A percentile compares a stretch with the other conserved stretches of the same genome.
phyloP scores from a whole-genome alignment of 2,797 vertebrate genomes.

The Antrozous pallidus region DNA sequence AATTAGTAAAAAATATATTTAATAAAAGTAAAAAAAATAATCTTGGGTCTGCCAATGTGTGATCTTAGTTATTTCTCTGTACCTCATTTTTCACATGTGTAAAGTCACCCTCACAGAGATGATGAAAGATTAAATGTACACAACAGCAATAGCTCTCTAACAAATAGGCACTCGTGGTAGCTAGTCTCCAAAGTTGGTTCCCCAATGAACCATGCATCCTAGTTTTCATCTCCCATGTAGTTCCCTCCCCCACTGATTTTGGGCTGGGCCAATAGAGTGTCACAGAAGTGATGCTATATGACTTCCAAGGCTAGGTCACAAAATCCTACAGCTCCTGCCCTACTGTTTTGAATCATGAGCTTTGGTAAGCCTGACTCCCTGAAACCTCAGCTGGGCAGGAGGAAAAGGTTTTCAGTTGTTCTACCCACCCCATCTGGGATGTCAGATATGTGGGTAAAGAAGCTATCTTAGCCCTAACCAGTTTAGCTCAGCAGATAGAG shows the following conservation, averaged over 20 bases:
- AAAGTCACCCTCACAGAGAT: background rate
- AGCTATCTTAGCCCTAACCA: background rate
- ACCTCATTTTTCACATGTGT: background rate
- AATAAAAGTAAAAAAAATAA: background rate
- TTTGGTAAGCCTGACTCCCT: background rate
- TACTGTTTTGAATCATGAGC: background rate
- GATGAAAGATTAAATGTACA: background rate
- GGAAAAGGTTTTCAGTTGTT: background rate
- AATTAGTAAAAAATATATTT: too few species aligned
- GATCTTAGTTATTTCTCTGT: background rate
- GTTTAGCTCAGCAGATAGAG: too few species aligned
- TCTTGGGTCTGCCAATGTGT: background rate
- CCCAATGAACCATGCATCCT: background rate
- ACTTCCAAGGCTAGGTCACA: background rate
- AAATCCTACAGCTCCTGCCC: background rate
- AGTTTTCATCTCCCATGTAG: background rate
- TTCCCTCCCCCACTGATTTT: background rate
- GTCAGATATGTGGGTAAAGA: background rate
- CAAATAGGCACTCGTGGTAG: background rate
- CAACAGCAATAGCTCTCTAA: background rate
- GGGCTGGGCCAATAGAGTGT: background rate
- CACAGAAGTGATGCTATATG: background rate
- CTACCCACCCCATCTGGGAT: too few species aligned
- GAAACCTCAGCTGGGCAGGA: background rate
- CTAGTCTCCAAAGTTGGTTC: background rate